These are phyloP conservation scores for Leucophenga montana DNA, from an alignment of 2,888 invertebrate genomes.

Conservation along the genomic window DNA sequence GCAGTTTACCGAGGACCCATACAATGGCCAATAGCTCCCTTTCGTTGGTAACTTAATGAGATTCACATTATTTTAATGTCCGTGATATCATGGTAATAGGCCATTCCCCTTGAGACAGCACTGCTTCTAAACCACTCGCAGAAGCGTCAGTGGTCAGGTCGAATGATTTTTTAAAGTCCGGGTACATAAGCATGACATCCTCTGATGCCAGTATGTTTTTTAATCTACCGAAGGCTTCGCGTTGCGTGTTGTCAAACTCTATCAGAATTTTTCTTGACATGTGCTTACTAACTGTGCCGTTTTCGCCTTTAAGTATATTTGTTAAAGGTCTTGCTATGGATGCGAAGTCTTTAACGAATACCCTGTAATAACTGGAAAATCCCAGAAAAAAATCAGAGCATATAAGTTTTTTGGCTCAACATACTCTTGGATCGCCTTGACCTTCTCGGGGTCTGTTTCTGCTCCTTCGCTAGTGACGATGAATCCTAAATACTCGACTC, in stretches of 20 bases:
- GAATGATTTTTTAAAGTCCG: constrained; percentile 55
- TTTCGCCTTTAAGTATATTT: no score
- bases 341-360: no score
- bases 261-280: no score
- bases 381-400: not conserved
- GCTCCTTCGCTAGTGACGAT: constrained; percentile 6
- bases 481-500: constrained; percentile 4
- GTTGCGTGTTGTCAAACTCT: no score
- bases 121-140: constrained; percentile 3
- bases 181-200: constrained; percentile 63
- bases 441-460: not conserved
- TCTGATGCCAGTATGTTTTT: no score
- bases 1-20: not conserved
- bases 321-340: no score
- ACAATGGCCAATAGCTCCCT: constrained; percentile 20
- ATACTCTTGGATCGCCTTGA: constrained; percentile 20
- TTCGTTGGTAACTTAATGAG: constrained; percentile 3
- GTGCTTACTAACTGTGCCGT: no score
- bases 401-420: constrained; percentile 37
- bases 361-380: no score
- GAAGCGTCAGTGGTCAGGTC: constrained; percentile 30
- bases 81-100: no score
- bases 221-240: no score
- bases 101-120: not conserved
- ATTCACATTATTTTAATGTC: constrained; percentile 1